Evolutionary conservation across 30 jellyfish, hydroid and myxozoan species (phyloP).

Genomic region (Rhopilema esculentum): DNA sequence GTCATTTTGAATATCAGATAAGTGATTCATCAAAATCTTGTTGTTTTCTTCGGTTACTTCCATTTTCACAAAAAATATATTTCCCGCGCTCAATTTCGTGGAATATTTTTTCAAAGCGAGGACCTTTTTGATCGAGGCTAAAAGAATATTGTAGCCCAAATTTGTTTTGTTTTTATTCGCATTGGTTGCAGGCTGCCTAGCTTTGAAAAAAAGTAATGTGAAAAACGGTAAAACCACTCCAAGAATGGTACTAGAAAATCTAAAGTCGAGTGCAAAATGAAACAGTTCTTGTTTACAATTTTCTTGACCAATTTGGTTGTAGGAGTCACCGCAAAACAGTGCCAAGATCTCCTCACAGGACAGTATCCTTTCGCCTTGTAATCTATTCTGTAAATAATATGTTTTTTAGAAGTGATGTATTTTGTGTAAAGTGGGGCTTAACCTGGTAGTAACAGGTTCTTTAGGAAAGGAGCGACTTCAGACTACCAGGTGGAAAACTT

Average conservation of each 20-base stretch:
- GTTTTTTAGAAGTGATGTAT: no score
- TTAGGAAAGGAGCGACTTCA: no score
- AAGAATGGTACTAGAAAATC: background rate
- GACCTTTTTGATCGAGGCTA: background rate
- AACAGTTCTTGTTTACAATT: background rate
- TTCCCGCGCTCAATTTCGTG: constrained; percentile 5
- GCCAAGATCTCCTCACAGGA: constrained; percentile 82
- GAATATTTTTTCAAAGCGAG: background rate
- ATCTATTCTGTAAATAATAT: no score
- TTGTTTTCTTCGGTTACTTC: constrained; percentile 37
- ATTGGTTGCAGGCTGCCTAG: no score
- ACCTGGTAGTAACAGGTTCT: no score
- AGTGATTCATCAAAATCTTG: background rate
- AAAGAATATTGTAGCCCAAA: background rate
- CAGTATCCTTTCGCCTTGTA: constrained; percentile 58
- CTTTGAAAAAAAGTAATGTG: background rate
- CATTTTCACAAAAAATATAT: background rate
- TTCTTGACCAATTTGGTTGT: background rate
- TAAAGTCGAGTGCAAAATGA: no score
- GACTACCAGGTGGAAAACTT: no score
- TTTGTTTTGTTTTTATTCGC: no score
- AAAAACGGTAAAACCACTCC: background rate
- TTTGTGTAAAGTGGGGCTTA: no score
- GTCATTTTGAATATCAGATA: background rate
- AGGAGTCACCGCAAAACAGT: constrained; percentile 13